Base-by-base conservation (phyloP, 2,113 vertebrate species). In the Charina bottae region DNA sequence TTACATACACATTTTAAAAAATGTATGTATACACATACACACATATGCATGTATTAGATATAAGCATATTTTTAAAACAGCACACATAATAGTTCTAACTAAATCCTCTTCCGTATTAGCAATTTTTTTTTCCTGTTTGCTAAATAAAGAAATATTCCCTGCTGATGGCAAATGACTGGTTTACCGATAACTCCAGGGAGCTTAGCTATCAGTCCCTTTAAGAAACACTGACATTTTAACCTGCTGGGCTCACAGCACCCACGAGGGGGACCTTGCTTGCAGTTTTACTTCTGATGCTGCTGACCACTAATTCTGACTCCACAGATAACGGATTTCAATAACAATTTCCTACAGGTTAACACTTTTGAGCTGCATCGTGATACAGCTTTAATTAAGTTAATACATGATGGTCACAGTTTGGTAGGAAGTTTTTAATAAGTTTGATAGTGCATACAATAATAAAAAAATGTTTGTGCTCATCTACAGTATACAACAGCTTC, bases 191-290 rank as follows among this genome's bases (percentile, higher is more conserved):
- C 98, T 97, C 97, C 97, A 84, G 98, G 98, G 97, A 97, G 97
- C 96, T 98, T 97, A 94, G 98, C 98, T 98, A 98, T 98, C 98
- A 96, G 93, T 97, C 97, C 91, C 97, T 99, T 98, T 98, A 98
- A 99, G 98, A 98, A 98, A 98, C 98, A 98, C 98, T 98, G 98
- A 97, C 98, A 97, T 98, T 98, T 98, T 98, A 98, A 98, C 98
- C 98, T 97, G 98, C 98, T 98, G 98, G 98, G 98, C 98, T 97
- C 98, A 98, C 97, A 98, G 98, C 96, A 97, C 98, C 98, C 98
- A 95, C 95, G 97, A 98, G 98, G 98, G 98, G 94, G 92, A 93
- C 97, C 97, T 97, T 97, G 95, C 98, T 98, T 97, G 97, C 97
- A 97, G 97, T 97, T 97, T 98, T 97, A 98, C 97, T 98, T 98